Percentiles rank a stretch among this genome's conserved stretches.
Conservation (phyloP, 2,797 vertebrate species). For the Paguma larvata region DNA sequence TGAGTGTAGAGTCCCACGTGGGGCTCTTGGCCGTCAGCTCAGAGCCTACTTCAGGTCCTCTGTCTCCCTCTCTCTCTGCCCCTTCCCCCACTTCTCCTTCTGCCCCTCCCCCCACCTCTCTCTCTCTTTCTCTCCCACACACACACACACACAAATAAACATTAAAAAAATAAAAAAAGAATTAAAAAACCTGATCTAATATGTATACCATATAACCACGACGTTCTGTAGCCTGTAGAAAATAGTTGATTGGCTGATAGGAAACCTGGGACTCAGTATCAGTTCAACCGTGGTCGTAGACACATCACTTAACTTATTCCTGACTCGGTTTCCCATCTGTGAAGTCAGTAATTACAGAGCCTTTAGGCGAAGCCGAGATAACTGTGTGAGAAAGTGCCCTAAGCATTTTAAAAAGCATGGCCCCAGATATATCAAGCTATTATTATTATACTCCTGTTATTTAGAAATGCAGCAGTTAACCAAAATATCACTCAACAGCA, state of each 20-base stretch:
- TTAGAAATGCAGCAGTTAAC: conserved; percentile 55
- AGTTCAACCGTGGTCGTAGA: neutral
- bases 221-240: neutral
- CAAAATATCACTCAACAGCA: conserved; percentile 20
- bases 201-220: neutral
- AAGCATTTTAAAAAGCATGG: conserved; percentile 37
- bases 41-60: no score
- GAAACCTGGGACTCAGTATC: neutral
- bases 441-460: conserved; percentile 35
- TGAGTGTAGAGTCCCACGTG: no score
- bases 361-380: conserved; percentile 29
- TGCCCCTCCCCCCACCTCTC: no score
- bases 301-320: neutral
- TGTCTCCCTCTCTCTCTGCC: no score
- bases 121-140: no score
- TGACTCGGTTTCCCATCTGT: conserved; percentile 56
- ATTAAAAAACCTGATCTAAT: neutral
- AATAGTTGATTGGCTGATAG: neutral
- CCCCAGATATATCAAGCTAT: conserved; percentile 2
- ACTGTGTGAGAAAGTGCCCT: conserved; percentile 57
- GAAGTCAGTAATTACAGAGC: conserved; percentile 69
- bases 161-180: neutral
- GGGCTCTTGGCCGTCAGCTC: no score
- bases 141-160: no score
- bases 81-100: no score